A percentile compares a stretch with the other conserved stretches of the same genome.
Conservation (phyloP, 1,140 invertebrate species). For the Portunus trituberculatus region DNA sequence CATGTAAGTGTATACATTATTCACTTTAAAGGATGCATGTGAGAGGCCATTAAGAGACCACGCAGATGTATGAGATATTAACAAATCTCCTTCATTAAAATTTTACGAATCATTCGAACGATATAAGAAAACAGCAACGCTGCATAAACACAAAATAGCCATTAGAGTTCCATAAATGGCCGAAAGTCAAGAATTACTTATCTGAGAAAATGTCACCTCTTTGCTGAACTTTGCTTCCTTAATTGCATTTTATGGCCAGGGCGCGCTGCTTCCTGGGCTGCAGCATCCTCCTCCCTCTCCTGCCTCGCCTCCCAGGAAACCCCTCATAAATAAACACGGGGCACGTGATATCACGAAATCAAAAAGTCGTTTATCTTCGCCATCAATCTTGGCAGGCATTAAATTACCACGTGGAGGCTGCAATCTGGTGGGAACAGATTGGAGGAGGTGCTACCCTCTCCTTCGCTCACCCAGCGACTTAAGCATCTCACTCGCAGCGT, state of each 20-base stretch:
- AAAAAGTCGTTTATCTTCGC: conserved; percentile 33
- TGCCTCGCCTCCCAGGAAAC: background rate
- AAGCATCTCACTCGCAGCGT: background rate
- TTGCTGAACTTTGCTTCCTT: background rate
- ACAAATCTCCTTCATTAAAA: no score
- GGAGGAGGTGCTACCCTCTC: background rate
- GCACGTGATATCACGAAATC: conserved; percentile 33
- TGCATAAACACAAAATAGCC: no score
- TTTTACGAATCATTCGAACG: no score
- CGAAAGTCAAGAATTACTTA: no score
- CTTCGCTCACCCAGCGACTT: background rate
- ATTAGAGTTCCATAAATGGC: no score
- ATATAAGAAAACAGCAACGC: no score
- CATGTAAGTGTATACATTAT: background rate
- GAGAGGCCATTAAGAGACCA: no score
- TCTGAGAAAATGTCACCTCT: background rate
- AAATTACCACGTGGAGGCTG: conserved; percentile 35
- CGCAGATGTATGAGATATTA: no score
- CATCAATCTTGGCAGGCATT: conserved; percentile 45
- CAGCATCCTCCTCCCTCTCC: background rate
- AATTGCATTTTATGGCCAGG: background rate
- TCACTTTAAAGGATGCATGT: no score
- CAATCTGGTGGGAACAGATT: conserved; percentile 40
- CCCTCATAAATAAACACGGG: conserved; percentile 5
- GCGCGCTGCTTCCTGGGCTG: background rate